Conservation (phyloP, 30 jellyfish, hydroid and myxozoan genomes). For the Aurelia aurita region DNA sequence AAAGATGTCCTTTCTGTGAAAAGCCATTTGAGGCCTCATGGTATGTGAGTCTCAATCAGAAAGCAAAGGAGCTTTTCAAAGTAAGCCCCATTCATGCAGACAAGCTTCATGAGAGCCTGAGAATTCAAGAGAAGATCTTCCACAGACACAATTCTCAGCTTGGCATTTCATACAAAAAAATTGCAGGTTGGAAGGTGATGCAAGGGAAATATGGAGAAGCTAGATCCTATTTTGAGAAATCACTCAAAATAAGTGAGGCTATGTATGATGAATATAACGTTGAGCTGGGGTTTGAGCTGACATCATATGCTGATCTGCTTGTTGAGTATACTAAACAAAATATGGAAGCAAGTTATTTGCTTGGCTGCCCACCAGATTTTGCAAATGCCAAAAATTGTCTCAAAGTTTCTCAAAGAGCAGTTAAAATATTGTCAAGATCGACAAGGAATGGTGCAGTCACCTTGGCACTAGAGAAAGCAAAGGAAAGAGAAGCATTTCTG, state of each 20-base stretch:
- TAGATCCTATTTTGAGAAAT: constrained; percentile 41
- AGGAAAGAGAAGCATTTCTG: constrained; percentile 35
- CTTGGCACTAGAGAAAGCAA: constrained; percentile 13
- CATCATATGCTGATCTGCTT: constrained; percentile 69
- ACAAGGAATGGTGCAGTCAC: not conserved
- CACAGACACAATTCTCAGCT: constrained; percentile 29
- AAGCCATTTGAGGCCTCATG: constrained; percentile 27
- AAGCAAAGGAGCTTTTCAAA: not conserved
- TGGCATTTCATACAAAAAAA: constrained; percentile 60
- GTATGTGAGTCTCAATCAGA: constrained; percentile 2
- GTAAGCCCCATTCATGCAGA: no score
- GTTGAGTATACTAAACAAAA: constrained; percentile 40
- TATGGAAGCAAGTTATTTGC: constrained; percentile 22
- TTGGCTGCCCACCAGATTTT: constrained; percentile 3
- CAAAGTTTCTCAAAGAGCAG: constrained; percentile 38
- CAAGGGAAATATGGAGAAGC: constrained; percentile 38
- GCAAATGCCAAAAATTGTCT: constrained; percentile 27
- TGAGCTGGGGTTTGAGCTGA: constrained; percentile 74
- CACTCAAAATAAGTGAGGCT: constrained; percentile 40
- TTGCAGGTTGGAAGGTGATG: constrained; percentile 68
- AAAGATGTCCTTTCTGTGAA: constrained; percentile 18
- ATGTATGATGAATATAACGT: constrained; percentile 74
- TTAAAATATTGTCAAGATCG: constrained; percentile 2
- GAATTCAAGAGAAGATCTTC: constrained; percentile 43
- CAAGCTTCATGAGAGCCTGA: constrained; percentile 14